phyloP scores from a whole-genome alignment of 2,113 vertebrate genomes.

The Irena cyanogastra region DNA sequence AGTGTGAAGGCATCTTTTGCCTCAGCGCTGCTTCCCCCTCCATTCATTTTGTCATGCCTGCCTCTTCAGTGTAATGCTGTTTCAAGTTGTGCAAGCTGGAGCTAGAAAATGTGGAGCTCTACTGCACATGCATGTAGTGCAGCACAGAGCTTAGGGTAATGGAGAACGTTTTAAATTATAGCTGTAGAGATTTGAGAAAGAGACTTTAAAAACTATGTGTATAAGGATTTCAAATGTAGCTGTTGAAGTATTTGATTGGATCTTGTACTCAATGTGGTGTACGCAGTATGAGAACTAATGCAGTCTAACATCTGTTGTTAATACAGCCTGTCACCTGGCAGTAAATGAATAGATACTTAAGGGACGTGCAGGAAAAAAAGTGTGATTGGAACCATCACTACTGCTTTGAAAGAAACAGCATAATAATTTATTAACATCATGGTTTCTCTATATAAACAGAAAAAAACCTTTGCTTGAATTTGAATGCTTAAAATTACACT shows the following conservation, averaged over 20 bases:
- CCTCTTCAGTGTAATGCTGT: background rate
- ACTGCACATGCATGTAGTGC: background rate
- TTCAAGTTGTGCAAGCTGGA: background rate
- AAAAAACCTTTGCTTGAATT: background rate
- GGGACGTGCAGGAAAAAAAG: background rate
- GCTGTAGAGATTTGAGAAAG: background rate
- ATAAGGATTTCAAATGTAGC: background rate
- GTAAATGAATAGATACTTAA: background rate
- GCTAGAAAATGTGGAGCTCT: background rate
- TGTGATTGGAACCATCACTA: background rate
- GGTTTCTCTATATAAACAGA: background rate
- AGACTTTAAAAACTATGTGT: background rate
- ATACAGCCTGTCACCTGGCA: slow-evolving; percentile 21
- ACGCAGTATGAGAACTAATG: background rate
- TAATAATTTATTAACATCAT: background rate
- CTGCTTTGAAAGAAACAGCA: background rate
- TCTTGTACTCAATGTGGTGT: background rate
- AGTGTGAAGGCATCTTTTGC: background rate
- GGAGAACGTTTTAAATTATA: background rate
- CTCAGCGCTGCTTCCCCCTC: background rate
- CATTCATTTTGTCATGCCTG: background rate
- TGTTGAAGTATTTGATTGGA: slow-evolving; percentile 13
- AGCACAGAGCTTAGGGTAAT: background rate
- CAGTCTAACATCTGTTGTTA: slow-evolving; percentile 23
- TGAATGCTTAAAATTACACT: background rate